phyloP scores from a whole-genome alignment of 2,797 vertebrate species.

The Sandelia bainsii region DNA sequence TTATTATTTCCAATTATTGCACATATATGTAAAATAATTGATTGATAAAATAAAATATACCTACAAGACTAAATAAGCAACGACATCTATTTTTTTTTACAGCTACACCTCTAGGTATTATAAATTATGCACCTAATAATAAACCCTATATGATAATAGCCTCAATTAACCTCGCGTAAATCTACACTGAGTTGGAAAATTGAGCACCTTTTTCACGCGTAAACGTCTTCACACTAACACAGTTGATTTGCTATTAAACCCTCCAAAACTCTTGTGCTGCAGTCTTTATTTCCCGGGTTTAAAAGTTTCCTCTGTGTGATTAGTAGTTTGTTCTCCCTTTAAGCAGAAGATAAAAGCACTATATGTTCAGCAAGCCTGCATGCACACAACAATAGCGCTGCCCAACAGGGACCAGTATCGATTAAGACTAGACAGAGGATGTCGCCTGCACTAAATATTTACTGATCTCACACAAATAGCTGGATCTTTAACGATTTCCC shows the following conservation, averaged over 20 bases:
- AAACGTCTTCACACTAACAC: conserved; percentile 38
- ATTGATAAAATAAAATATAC: conserved; percentile 4
- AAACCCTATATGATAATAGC: conserved; percentile 20
- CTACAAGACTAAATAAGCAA: not conserved
- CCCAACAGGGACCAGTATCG: conserved; percentile 91
- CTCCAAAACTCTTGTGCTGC: conserved; percentile 19
- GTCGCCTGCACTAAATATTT: conserved; percentile 97
- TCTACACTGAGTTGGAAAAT: conserved; percentile 20
- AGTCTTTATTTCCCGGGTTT: conserved; percentile 37
- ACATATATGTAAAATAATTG: not conserved
- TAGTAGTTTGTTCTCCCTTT: conserved; percentile 50
- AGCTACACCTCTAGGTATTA: conserved; percentile 8
- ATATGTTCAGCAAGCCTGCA: conserved; percentile 79
- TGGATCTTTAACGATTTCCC: conserved; percentile 92
- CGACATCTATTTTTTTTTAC: not conserved
- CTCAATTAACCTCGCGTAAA: conserved; percentile 47
- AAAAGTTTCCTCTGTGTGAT: conserved; percentile 63
- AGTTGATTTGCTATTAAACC: conserved; percentile 43
- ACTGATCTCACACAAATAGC: conserved; percentile 97
- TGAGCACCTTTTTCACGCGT: conserved; percentile 19
- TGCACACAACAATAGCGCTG: conserved; percentile 86
- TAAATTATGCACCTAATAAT: conserved; percentile 15
- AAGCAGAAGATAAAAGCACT: conserved; percentile 72
- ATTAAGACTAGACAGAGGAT: conserved; percentile 92
- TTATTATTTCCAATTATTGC: not conserved